Evolutionary conservation across 2,113 vertebrate species (phyloP).

Genomic region (Collichthys lucidus): DNA sequence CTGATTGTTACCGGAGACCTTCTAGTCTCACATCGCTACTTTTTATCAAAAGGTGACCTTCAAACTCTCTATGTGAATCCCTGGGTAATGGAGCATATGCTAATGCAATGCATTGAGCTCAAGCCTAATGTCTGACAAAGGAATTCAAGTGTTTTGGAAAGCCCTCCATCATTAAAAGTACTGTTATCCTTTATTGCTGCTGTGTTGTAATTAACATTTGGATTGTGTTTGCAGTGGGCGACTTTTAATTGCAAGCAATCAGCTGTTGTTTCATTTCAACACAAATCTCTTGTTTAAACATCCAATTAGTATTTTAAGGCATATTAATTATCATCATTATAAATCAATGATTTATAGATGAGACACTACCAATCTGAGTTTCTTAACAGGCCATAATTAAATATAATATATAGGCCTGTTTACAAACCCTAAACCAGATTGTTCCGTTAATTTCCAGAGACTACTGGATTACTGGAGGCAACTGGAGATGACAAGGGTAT

Average conservation of each 20-base stretch:
- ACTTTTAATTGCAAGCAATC: background rate
- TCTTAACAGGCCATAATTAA: background rate
- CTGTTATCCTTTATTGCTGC: background rate
- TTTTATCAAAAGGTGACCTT: slow-evolving; percentile 65
- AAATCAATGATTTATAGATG: background rate
- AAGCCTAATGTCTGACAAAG: slow-evolving; percentile 25
- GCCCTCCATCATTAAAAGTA: slow-evolving; percentile 28
- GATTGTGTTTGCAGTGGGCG: background rate
- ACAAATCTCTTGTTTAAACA: background rate
- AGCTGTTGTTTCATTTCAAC: background rate
- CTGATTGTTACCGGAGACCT: slow-evolving; percentile 46
- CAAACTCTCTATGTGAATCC: slow-evolving; percentile 46
- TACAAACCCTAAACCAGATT: background rate
- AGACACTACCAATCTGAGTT: background rate
- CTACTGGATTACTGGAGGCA: no score
- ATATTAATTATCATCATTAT: background rate
- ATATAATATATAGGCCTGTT: background rate
- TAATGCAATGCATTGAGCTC: slow-evolving; percentile 51
- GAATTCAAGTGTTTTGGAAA: slow-evolving; percentile 36
- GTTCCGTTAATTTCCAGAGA: background rate
- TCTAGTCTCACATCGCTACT: slow-evolving; percentile 43
- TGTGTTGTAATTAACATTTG: background rate
- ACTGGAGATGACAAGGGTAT: background rate
- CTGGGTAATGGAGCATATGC: slow-evolving; percentile 49
- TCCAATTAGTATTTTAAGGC: background rate